Conservation (phyloP, 2,113 vertebrate species). For the Hylia prasina region DNA sequence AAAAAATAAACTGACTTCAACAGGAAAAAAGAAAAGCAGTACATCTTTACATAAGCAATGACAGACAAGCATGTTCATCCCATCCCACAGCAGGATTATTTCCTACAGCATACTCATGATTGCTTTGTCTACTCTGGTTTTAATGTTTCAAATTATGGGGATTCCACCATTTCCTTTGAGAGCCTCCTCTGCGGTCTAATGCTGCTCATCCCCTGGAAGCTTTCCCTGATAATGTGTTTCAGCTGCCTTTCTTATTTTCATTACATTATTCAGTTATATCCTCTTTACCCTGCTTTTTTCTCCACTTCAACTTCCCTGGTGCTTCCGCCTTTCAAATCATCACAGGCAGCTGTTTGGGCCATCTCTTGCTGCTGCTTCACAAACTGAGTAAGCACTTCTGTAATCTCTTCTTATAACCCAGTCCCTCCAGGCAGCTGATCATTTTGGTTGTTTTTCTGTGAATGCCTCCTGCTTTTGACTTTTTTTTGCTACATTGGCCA, state of each 20-base stretch:
- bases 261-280: neutral
- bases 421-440: neutral
- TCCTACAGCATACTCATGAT: constrained; percentile 5
- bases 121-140: constrained; percentile 20
- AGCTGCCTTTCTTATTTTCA: neutral
- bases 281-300: neutral
- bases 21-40: neutral
- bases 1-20: neutral
- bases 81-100: neutral
- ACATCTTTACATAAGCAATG: neutral
- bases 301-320: neutral
- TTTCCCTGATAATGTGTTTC: neutral
- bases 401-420: neutral
- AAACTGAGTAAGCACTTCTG: neutral
- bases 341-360: neutral
- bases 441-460: neutral
- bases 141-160: constrained; percentile 30
- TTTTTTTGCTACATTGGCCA: neutral
- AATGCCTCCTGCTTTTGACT: neutral
- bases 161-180: constrained; percentile 43
- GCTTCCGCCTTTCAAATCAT: neutral
- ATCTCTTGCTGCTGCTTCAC: neutral
- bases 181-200: neutral
- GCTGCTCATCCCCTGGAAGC: constrained; percentile 13
- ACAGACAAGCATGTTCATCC: constrained; percentile 22